These are phyloP conservation scores for Salpingus planirostris DNA, from an alignment of 2,888 invertebrate species.

Conservation along the genomic window DNA sequence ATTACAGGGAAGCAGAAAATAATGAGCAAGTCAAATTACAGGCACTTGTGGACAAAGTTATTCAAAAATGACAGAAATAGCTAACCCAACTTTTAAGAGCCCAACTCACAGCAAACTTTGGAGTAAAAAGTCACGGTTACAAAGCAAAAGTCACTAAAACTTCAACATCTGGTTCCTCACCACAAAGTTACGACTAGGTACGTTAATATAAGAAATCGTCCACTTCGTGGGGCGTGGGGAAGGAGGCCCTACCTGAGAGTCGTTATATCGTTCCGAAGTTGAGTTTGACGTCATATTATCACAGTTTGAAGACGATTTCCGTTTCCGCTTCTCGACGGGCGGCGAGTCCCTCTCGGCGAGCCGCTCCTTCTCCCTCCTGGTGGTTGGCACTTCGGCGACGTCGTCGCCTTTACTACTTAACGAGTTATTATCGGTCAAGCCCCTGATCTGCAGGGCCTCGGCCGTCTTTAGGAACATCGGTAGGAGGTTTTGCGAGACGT, in stretches of 20 bases:
- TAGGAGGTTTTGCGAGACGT: constrained; percentile 84
- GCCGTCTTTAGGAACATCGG: constrained; percentile 88
- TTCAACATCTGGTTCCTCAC: too few relatives aligned
- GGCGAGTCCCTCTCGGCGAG: constrained; percentile 37
- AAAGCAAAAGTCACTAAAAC: neutral
- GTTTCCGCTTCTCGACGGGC: constrained; percentile 51
- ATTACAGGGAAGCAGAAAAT: too few relatives aligned
- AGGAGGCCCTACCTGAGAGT: constrained; percentile 53
- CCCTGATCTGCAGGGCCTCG: constrained; percentile 82
- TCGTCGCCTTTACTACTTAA: constrained; percentile 41
- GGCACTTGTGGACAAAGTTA: too few relatives aligned
- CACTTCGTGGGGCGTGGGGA: too few relatives aligned
- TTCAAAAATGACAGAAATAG: too few relatives aligned
- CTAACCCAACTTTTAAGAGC: too few relatives aligned
- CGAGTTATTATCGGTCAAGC: constrained; percentile 77
- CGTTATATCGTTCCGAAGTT: constrained; percentile 56
- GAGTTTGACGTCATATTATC: constrained; percentile 51
- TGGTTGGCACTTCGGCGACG: constrained; percentile 29
- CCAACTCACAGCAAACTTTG: too few relatives aligned
- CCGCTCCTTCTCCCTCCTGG: constrained; percentile 35
- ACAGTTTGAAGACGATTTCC: constrained; percentile 59
- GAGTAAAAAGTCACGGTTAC: too few relatives aligned
- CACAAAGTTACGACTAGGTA: too few relatives aligned
- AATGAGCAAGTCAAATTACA: too few relatives aligned
- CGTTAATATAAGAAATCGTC: too few relatives aligned